Evolutionary conservation across 2,888 invertebrate genomes (phyloP), one percentile per base, ranked within the genome.

Genomic region (Melipona bicolor): DNA sequence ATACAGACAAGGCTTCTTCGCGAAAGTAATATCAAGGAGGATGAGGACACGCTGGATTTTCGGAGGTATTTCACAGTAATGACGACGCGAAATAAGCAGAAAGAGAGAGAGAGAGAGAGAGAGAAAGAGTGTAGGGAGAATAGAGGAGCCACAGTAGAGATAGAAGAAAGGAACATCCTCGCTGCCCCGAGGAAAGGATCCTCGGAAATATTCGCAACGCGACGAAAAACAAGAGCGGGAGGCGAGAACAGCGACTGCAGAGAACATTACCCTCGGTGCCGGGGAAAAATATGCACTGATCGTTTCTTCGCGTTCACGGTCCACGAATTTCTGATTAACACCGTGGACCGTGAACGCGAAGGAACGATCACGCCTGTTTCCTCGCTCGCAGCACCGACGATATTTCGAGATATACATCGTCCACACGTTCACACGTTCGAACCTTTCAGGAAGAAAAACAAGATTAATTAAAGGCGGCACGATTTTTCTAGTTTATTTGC

Each of bases 51-150:
- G 43, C 43, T 84, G 79, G 86, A 87, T 86, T 90, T 83, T 87
- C 85, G 83, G 88, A 80, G 87, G 87, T 83, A 83, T 85, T 83
- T 81, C 85, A 74, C 50, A 83, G 84, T 90, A 90, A 91, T 87
- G 88, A 87, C 90, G 88, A 85, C 82, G 86, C 79, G 84, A 84
- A 85, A 83, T 84, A 80, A 88, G 79, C 72, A 69, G 64, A 59
- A 65, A 78, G 70, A 69, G 64, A 59, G 65, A 78, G 70, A 69
- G 67, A 59, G 65, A 78, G 69, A 67, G 67, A 59, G 65, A 78
- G 69, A 69, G 64, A 59, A 65, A 76, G 69, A 67, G 64, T 24
- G 65, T 56, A 43, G 78, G 1, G 43, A 43, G 9, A 64, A 78
- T 76, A 84, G 83, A 83, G 59, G 74, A 64, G 61, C 24, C 43